Percentiles rank a stretch among this genome's conserved stretches.
phyloP scores from a whole-genome alignment of 2,797 vertebrate species.

The Pogoniulus pusillus region DNA sequence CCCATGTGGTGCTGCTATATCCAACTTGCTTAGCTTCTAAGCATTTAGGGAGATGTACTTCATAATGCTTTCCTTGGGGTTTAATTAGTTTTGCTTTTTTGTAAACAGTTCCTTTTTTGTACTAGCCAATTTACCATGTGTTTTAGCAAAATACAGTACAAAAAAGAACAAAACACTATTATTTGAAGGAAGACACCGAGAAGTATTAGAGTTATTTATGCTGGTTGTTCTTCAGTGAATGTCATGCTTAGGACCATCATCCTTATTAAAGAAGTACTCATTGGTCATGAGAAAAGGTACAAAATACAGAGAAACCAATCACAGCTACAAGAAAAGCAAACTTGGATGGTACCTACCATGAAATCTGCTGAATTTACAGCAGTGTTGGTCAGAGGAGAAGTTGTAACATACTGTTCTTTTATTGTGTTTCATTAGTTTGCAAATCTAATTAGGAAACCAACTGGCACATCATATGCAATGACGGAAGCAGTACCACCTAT shows the following conservation, averaged over 20 bases:
- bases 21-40: not conserved
- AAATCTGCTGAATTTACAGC: constrained; percentile 16
- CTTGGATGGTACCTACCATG: not conserved
- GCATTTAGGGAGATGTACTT: not conserved
- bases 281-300: not conserved
- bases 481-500: constrained; percentile 67
- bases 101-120: not conserved
- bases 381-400: not conserved
- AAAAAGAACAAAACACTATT: not conserved
- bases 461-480: constrained; percentile 28
- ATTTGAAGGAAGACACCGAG: not conserved
- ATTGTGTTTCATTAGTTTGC: constrained; percentile 47
- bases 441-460: constrained; percentile 66
- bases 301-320: not conserved
- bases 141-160: not conserved
- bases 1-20: not conserved
- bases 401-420: constrained; percentile 40
- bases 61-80: not conserved
- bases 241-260: not conserved
- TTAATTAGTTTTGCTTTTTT: not conserved
- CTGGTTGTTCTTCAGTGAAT: not conserved
- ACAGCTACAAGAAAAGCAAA: not conserved
- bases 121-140: not conserved
- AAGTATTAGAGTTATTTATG: not conserved
- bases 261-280: not conserved